Base-by-base conservation (phyloP, 2,113 vertebrate species). In the Psittacula cyanocephala region DNA sequence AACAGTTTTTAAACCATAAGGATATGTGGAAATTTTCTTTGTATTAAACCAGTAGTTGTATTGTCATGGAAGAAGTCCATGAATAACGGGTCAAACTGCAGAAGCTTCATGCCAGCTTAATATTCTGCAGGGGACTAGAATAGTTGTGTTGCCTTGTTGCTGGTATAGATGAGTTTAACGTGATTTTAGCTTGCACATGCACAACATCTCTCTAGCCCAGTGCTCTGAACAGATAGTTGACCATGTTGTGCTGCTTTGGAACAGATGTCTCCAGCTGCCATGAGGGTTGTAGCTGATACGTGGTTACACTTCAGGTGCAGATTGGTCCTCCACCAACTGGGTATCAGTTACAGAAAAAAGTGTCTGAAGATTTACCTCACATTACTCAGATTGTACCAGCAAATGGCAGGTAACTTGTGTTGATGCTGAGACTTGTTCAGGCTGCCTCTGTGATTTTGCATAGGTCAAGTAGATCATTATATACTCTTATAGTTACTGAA, bases 81-180 rank as follows among this genome's bases (percentile, higher is more conserved):
- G 0, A 39, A 29, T 59, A 31, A 18, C 18, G 11, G 14, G 52
- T 75, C 49, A 68, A 35, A 22, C 24, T 37, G 19, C 0, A 1
- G 16, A 19, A 50, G 10, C 28, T 75, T 50, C 10, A 4, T 28
- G 39, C 12, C 11, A 12, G 15, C 41, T 72, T 3, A 22, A 10
- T 74, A 10, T 35, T 65, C 35, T 44, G 24, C 50, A 37, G 43
- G 35, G 22, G 20, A 2, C 33, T 31, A 1, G 57, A 14, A 23
- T 7, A 14, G 29, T 25, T 13, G 22, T 5, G 7, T 44, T 44
- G 28, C 60, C 35, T 57, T 41, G 9, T 41, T 84, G 23, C 39
- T 1, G 1, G 17, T 47, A 7, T 28, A 11, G 46, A 4, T 55
- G 31, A 17, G 13, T n/a, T 59, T 63, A 14, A 12, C 0, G 1